Evolutionary conservation across 2,888 invertebrate species (phyloP).

Genomic region (Dexiosoma caninum): DNA sequence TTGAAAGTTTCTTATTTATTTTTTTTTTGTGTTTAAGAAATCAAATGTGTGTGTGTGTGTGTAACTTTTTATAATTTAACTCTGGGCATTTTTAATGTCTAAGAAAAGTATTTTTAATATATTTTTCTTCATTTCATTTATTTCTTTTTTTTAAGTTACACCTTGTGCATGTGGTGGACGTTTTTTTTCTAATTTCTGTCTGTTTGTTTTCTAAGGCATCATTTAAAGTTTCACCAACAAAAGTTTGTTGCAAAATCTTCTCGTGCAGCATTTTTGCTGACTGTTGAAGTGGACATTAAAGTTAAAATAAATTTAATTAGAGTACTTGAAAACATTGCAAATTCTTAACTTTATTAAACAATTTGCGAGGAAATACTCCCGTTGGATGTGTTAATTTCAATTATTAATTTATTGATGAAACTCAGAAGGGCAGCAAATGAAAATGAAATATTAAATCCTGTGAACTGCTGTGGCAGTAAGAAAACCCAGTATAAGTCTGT

Average conservation of each 20-base stretch:
- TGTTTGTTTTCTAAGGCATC: conserved; percentile 27
- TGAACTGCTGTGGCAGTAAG: too few species aligned
- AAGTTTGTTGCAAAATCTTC: conserved; percentile 39
- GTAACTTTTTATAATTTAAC: conserved; percentile 45
- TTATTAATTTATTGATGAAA: too few species aligned
- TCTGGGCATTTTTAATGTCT: conserved; percentile 30
- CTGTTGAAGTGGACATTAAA: conserved; percentile 53
- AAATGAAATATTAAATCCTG: too few species aligned
- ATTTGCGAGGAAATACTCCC: too few species aligned
- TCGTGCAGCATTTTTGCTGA: background rate
- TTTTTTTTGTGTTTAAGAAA: background rate
- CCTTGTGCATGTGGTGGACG: background rate
- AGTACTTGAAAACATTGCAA: conserved; percentile 32
- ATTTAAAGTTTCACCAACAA: conserved; percentile 56
- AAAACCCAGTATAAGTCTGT: conserved; percentile 2
- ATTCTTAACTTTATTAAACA: background rate
- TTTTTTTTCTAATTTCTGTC: background rate
- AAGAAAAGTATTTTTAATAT: conserved; percentile 26
- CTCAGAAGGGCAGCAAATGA: too few species aligned
- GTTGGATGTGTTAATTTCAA: too few species aligned
- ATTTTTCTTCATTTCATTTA: conserved; percentile 24
- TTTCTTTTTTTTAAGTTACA: conserved; percentile 16
- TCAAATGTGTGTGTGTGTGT: conserved; percentile 6
- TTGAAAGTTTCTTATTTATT: background rate
- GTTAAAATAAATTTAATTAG: conserved; percentile 52